Conservation (phyloP, 2,888 invertebrate genomes). For the Eremobia ochroleuca region DNA sequence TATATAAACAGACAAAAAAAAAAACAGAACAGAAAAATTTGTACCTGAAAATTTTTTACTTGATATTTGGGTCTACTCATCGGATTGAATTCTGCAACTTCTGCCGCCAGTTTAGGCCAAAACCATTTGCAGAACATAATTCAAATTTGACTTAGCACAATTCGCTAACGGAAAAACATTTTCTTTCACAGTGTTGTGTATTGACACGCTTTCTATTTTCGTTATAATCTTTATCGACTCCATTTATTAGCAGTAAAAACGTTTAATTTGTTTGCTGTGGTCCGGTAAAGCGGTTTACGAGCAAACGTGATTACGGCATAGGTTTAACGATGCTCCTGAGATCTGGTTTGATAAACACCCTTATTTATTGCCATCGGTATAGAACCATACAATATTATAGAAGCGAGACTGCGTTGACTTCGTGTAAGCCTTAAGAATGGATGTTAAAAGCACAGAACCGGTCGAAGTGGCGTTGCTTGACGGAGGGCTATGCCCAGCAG, state of each 20-base stretch:
- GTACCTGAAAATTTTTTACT: too few species aligned
- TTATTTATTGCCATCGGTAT: conserved; percentile 58
- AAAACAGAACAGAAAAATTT: too few species aligned
- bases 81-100: not conserved
- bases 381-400: conserved; percentile 24
- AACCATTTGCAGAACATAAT: not conserved
- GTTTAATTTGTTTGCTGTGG: conserved; percentile 84
- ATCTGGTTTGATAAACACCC: conserved; percentile 75
- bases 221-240: conserved; percentile 73
- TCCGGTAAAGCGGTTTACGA: conserved; percentile 82
- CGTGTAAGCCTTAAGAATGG: not conserved
- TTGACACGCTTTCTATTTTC: conserved; percentile 64
- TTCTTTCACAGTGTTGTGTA: conserved; percentile 41
- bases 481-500: not conserved
- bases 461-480: too few species aligned
- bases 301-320: conserved; percentile 79
- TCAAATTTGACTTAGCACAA: not conserved
- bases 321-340: conserved; percentile 81
- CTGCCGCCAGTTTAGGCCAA: not conserved
- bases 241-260: conserved; percentile 80
- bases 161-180: conserved; percentile 21
- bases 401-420: conserved; percentile 13
- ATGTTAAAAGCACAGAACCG: too few species aligned
- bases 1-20: too few species aligned
- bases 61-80: too few species aligned